These are phyloP conservation scores for Penaeus indicus DNA, from an alignment of 1,140 invertebrate genomes.

Conservation along the genomic window DNA sequence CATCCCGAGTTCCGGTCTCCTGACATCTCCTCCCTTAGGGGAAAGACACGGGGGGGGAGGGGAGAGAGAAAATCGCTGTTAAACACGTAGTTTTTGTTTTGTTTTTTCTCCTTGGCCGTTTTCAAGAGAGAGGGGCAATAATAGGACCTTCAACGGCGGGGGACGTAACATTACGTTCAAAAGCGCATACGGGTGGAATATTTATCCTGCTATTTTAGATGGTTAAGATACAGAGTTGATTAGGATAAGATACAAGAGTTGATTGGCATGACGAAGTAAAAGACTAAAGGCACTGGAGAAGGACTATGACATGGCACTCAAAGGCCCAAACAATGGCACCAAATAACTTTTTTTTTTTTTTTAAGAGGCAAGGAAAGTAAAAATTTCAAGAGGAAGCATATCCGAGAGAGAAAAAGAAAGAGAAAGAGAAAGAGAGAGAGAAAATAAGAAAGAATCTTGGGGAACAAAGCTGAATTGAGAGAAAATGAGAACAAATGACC, in stretches of 20 bases:
- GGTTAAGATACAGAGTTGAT: no score
- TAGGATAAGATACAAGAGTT: no score
- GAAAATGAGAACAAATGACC: background rate
- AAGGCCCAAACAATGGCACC: background rate
- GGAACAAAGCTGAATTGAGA: background rate
- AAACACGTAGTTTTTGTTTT: no score
- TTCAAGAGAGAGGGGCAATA: no score
- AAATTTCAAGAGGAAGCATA: slow-evolving; percentile 7
- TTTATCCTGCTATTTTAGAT: no score
- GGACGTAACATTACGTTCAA: no score
- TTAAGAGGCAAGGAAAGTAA: background rate
- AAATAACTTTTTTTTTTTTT: no score
- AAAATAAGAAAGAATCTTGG: background rate
- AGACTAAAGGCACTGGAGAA: no score
- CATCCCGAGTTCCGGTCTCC: slow-evolving; percentile 60
- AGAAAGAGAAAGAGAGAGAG: slow-evolving; percentile 10
- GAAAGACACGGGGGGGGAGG: background rate
- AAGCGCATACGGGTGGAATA: no score
- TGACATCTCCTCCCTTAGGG: slow-evolving; percentile 64
- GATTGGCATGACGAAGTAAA: no score
- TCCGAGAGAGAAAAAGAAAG: slow-evolving; percentile 19
- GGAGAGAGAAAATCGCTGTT: background rate
- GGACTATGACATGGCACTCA: background rate
- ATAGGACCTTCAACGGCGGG: no score
- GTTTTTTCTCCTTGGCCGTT: no score